These are phyloP conservation scores for Leucophenga varia DNA, from an alignment of 1,140 invertebrate species.

Conservation along the genomic window DNA sequence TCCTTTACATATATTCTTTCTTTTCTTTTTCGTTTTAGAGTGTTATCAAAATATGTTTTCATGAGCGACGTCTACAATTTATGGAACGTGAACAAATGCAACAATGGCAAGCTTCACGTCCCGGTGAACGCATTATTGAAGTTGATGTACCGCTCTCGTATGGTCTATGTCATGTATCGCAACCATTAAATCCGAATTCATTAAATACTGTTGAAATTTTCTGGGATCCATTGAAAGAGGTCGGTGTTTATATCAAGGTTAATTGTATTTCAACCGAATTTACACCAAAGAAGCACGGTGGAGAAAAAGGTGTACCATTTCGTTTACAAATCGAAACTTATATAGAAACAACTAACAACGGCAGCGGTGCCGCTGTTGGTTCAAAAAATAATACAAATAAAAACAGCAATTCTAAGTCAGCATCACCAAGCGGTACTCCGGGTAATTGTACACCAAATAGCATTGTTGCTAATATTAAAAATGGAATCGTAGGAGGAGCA, in stretches of 20 bases:
- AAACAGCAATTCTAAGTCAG: background rate
- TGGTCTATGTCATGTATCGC: conserved; percentile 79
- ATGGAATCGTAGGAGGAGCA: conserved; percentile 6
- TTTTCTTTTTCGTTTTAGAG: conserved; percentile 61
- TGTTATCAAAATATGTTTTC: conserved; percentile 89
- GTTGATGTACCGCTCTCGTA: conserved; percentile 92
- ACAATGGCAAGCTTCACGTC: conserved; percentile 83
- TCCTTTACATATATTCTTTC: background rate
- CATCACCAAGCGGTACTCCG: conserved; percentile 8
- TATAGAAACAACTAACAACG: conserved; percentile 58
- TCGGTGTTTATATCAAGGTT: conserved; percentile 90
- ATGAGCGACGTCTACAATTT: conserved; percentile 93
- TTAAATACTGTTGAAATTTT: conserved; percentile 85
- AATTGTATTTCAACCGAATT: conserved; percentile 98
- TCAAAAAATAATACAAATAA: conserved; percentile 2
- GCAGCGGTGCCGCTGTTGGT: no score
- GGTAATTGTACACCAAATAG: conserved; percentile 18
- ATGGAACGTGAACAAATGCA: conserved; percentile 92
- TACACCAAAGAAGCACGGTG: conserved; percentile 96
- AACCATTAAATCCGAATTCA: conserved; percentile 66
- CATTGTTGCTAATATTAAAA: no score
- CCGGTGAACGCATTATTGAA: conserved; percentile 89
- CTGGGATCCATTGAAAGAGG: conserved; percentile 96
- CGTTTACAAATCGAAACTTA: conserved; percentile 90
- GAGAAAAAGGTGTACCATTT: conserved; percentile 96